phyloP scores from a whole-genome alignment of 2,113 vertebrate species.

The Halichoerus grypus region DNA sequence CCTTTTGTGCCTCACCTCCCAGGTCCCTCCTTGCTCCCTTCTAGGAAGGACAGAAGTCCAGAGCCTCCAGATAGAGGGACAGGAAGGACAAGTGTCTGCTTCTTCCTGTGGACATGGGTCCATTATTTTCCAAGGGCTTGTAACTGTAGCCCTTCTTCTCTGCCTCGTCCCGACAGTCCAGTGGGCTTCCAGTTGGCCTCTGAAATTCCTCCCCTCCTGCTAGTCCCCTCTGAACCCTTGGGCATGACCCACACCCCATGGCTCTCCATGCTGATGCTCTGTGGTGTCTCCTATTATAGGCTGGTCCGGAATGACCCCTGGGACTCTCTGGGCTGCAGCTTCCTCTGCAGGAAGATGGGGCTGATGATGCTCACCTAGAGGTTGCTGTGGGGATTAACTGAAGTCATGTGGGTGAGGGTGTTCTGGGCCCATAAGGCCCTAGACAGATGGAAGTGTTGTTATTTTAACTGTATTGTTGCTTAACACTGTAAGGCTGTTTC shows the following conservation, averaged over 20 bases:
- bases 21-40: neutral
- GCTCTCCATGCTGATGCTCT: neutral
- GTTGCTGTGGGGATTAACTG: neutral
- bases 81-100: rapidly evolving
- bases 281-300: neutral
- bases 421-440: neutral
- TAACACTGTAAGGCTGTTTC: neutral
- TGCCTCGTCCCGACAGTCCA: neutral
- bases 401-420: too few relatives aligned
- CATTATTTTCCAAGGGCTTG: neutral
- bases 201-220: neutral
- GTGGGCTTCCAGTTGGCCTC: neutral
- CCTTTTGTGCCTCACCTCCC: neutral
- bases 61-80: neutral
- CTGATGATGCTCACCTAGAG: neutral
- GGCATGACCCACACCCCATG: neutral
- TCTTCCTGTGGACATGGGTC: neutral
- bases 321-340: neutral
- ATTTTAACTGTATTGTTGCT: neutral
- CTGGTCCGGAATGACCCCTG: neutral
- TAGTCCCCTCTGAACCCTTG: neutral
- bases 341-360: neutral
- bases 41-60: neutral
- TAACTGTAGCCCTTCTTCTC: neutral
- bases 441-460: neutral